phyloP scores from a whole-genome alignment of 2,113 vertebrate genomes.

The Columbina picui region DNA sequence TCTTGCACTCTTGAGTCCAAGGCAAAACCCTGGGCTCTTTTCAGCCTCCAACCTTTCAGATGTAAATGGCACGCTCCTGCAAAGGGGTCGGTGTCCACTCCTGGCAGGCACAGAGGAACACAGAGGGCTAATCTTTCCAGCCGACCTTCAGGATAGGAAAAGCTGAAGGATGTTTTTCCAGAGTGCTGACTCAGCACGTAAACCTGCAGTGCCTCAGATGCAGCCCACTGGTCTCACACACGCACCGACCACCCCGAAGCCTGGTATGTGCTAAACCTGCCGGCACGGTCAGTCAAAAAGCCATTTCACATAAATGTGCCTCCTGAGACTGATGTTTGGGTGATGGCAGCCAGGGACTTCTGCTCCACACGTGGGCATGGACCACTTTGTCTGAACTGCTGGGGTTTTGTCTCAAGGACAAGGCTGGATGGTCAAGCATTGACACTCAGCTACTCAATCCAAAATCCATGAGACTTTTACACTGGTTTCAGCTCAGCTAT shows the following conservation, averaged over 20 bases:
- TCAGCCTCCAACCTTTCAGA: neutral
- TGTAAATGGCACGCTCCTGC: neutral
- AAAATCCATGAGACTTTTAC: neutral
- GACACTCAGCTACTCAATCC: neutral
- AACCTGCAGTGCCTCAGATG: neutral
- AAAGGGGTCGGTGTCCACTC: neutral
- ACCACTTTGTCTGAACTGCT: neutral
- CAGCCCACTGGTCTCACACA: neutral
- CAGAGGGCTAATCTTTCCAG: neutral
- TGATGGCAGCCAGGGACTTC: neutral
- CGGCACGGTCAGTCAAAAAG: neutral
- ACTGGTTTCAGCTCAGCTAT: neutral
- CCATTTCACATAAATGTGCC: neutral
- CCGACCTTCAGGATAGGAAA: neutral
- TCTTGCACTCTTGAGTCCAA: neutral
- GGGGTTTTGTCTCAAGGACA: neutral
- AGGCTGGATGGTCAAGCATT: neutral
- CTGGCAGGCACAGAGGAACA: neutral
- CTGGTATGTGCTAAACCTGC: fast-evolving
- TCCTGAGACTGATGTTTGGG: fast-evolving
- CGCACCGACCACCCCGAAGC: neutral
- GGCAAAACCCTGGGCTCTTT: neutral
- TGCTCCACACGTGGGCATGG: fast-evolving
- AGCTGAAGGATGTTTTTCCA: neutral
- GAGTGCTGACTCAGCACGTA: neutral